Evolutionary conservation across 2,113 vertebrate species (phyloP), one percentile per base, ranked within the genome.

Genomic region (Anser cygnoides): DNA sequence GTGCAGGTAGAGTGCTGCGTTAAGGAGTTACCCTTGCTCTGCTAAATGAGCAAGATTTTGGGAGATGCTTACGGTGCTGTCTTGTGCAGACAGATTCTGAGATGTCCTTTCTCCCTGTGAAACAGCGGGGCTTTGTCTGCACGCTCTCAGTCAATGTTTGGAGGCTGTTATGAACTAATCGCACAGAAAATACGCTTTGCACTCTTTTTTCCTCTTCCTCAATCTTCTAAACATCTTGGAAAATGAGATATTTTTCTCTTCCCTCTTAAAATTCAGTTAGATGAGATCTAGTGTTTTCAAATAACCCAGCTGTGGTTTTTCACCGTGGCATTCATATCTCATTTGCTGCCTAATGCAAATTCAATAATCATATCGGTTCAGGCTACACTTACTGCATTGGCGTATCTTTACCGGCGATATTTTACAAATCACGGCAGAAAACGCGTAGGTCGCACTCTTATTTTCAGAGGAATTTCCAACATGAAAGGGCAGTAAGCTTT

Each of bases 261-360:
- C 12, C 28, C 15, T 57, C 76, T 84, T 93, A 59, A 91, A 77
- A 85, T 11, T 70, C 50, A 12, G 26, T 55, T 54, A 66, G 77
- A 54, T 91, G 94, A 89, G 61, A 92, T 92, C 25, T 55, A 31
- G 9, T 88, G 67, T 90, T 95, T 93, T 83, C 82, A 52, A 37
- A 49, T 81, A 94, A 90, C 61, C 71, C 68, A 84, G 81, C 70
- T 91, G 78, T 72, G 71, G 18, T 26, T 65, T 90, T 52, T 84
- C 77, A 54, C 50, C 25, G 0, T 10, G 21, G 35, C 43, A 89
- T 35, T 22, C 4, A 1, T 43, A 87, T 82, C 70, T 93, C 57
- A 11, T 72, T 87, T 85, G 25, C 87, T 79, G 10, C 67, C 89
- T 92, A 76, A 87, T 92, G 87, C 74, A 85, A 57, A 82, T 89